A percentile compares a stretch with the other conserved stretches of the same genome.
Evolutionary conservation across 64 coral and sea anemone species (phyloP).

Genomic region (Pocillopora verrucosa): DNA sequence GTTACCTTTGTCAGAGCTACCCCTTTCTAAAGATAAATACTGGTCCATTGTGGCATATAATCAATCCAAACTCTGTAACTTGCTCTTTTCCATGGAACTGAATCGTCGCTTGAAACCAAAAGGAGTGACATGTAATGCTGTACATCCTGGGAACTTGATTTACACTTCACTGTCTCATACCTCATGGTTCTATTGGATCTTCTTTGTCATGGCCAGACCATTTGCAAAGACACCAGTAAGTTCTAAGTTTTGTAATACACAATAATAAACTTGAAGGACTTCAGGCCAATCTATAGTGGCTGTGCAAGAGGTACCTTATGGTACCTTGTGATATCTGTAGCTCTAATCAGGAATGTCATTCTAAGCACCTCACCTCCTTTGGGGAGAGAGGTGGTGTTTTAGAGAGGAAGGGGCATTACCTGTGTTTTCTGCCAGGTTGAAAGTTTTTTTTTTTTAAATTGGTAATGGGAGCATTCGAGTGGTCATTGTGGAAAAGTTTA

Average conservation of each 20-base stretch:
- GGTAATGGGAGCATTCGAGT: too few species aligned
- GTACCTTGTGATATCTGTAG: too few species aligned
- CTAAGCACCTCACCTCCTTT: too few species aligned
- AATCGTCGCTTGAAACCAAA: slow-evolving; percentile 70
- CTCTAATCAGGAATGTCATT: too few species aligned
- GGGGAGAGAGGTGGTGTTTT: too few species aligned
- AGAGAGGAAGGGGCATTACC: too few species aligned
- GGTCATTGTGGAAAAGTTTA: too few species aligned
- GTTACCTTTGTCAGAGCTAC: slow-evolving; percentile 57
- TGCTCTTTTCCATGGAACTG: slow-evolving; percentile 94
- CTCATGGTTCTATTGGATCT: slow-evolving; percentile 87
- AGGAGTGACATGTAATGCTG: slow-evolving; percentile 88
- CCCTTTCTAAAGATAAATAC: slow-evolving; percentile 72
- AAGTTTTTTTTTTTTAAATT: too few species aligned
- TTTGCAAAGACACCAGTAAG: slow-evolving; percentile 93
- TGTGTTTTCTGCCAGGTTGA: too few species aligned
- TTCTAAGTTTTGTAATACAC: not conserved
- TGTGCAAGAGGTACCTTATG: too few species aligned
- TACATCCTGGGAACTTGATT: slow-evolving; percentile 93
- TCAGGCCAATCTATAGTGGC: too few species aligned
- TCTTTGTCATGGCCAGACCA: slow-evolving; percentile 75
- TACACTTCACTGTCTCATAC: slow-evolving; percentile 74
- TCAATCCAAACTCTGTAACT: slow-evolving; percentile 93
- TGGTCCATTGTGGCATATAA: slow-evolving; percentile 96
- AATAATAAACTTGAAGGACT: too few species aligned